A percentile compares a stretch with the other conserved stretches of the same genome.
Evolutionary conservation across 1,140 invertebrate genomes (phyloP).

Genomic region (Copidosoma floridanum): DNA sequence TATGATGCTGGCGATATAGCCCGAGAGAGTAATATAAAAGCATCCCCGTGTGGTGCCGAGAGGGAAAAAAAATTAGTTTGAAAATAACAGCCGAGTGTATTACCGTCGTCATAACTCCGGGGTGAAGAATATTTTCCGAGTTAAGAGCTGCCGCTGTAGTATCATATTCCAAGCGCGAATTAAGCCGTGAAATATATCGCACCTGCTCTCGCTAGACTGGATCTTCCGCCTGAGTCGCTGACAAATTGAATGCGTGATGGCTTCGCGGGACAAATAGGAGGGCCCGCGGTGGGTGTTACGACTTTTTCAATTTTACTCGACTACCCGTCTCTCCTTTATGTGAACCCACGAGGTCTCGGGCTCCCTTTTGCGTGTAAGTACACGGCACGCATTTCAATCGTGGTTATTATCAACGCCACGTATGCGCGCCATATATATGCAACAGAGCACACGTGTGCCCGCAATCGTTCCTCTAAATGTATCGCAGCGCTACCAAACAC

Average conservation of each 20-base stretch:
- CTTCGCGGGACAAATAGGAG: constrained; percentile 45
- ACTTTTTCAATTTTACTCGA: constrained; percentile 27
- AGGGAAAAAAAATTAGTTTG: too few species aligned
- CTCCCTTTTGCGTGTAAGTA: background rate
- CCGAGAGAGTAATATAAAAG: too few species aligned
- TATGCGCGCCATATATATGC: too few species aligned
- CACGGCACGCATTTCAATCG: background rate
- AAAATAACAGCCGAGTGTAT: too few species aligned
- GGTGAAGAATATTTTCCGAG: too few species aligned
- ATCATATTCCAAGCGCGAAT: background rate
- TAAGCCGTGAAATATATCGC: constrained; percentile 1
- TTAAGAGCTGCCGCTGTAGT: too few species aligned
- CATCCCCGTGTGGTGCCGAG: background rate
- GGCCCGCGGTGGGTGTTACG: too few species aligned
- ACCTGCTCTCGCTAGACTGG: background rate
- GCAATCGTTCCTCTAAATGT: background rate
- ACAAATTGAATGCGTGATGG: constrained; percentile 53
- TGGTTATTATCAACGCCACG: constrained; percentile 8
- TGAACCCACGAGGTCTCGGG: background rate
- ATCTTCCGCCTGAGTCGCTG: constrained; percentile 33
- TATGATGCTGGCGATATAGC: too few species aligned
- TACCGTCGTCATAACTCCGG: too few species aligned
- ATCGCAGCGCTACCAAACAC: too few species aligned
- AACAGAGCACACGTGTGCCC: too few species aligned
- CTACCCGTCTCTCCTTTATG: constrained; percentile 28